These are phyloP conservation scores for Pogona vitticeps DNA, from an alignment of 2,113 vertebrate species.

Conservation along the genomic window DNA sequence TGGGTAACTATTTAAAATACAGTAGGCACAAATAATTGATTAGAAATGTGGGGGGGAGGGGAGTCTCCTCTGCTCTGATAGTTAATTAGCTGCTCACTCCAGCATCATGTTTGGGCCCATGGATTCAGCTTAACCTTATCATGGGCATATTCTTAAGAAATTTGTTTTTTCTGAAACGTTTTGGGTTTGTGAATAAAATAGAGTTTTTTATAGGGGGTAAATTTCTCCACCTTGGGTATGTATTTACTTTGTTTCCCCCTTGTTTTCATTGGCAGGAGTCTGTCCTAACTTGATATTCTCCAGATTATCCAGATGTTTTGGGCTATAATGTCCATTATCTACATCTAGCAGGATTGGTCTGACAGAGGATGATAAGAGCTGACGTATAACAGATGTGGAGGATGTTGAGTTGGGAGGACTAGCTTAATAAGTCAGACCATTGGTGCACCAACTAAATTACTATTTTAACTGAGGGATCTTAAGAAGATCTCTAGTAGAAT, in stretches of 20 bases:
- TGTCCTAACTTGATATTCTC: background rate
- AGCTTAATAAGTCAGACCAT: too few species aligned
- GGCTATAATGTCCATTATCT: background rate
- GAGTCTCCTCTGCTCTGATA: background rate
- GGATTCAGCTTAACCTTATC: too few species aligned
- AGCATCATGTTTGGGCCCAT: background rate
- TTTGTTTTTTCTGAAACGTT: too few species aligned
- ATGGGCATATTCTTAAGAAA: background rate
- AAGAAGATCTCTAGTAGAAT: too few species aligned
- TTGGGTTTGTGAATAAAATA: too few species aligned
- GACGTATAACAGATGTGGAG: too few species aligned
- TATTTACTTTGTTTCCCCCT: background rate
- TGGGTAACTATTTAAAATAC: constrained; percentile 47
- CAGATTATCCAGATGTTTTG: background rate
- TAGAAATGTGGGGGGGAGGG: constrained; percentile 29
- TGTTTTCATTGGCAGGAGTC: background rate
- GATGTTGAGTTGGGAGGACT: too few species aligned
- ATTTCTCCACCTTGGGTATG: background rate
- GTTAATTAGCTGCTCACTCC: background rate
- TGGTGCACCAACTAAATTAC: too few species aligned
- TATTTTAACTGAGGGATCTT: too few species aligned
- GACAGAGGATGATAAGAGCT: too few species aligned
- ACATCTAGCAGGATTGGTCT: too few species aligned
- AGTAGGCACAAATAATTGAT: constrained; percentile 55
- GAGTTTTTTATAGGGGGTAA: background rate